phyloP scores from a whole-genome alignment of 2,888 invertebrate genomes.

The Teleogryllus oceanicus region DNA sequence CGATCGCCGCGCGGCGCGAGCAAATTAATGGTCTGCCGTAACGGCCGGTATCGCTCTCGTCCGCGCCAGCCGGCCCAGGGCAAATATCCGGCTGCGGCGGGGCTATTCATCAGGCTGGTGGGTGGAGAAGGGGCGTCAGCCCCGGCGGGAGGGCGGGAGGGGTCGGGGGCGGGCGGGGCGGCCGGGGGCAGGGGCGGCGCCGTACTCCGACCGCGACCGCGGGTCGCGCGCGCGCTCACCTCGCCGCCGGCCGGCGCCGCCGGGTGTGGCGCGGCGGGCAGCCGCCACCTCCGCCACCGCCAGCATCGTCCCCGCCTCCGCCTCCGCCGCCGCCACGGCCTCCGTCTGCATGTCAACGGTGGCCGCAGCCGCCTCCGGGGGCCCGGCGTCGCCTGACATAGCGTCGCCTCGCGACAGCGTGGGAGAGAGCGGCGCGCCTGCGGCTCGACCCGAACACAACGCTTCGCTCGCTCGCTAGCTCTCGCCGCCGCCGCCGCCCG shows the following conservation, averaged over 20 bases:
- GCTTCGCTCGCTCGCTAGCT: neutral
- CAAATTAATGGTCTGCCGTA: constrained; percentile 18
- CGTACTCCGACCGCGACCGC: neutral
- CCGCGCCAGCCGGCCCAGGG: constrained; percentile 18
- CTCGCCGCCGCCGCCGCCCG: neutral
- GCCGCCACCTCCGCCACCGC: neutral
- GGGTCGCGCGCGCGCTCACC: constrained; percentile 18
- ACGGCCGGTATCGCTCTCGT: constrained; percentile 12
- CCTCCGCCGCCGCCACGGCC: neutral
- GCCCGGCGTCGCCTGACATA: neutral
- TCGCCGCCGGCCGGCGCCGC: neutral
- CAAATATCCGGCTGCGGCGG: constrained; percentile 18
- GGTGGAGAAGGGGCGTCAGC: neutral
- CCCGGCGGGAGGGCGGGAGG: neutral
- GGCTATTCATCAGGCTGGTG: constrained; percentile 1
- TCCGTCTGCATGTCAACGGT: neutral
- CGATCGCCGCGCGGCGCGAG: neutral
- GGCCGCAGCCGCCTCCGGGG: neutral
- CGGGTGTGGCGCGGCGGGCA: neutral
- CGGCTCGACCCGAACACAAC: neutral
- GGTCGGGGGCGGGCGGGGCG: neutral
- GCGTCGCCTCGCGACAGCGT: neutral
- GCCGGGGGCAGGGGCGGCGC: neutral
- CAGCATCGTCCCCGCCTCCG: neutral
- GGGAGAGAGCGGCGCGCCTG: neutral